A percentile compares a stretch with the other conserved stretches of the same genome.
Evolutionary conservation across 1,140 invertebrate species (phyloP).

Genomic region (Conus ventricosus): DNA sequence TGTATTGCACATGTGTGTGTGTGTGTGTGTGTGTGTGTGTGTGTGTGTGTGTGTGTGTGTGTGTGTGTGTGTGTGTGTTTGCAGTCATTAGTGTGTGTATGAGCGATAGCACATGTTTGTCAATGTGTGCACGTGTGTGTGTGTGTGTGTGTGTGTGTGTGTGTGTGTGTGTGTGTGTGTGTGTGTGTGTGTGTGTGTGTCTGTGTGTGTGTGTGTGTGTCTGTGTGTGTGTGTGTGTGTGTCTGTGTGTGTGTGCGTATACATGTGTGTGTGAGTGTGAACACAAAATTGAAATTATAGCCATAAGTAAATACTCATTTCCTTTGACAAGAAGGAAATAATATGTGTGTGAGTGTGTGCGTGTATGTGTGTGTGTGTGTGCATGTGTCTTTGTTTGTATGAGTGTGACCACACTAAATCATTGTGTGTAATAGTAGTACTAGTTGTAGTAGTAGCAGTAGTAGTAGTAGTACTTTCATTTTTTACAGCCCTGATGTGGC

Average conservation of each 20-base stretch:
- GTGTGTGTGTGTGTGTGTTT: neutral
- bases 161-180: neutral
- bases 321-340: too few species aligned
- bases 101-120: neutral
- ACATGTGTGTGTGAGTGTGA: constrained; percentile 14
- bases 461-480: too few species aligned
- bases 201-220: neutral
- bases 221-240: neutral
- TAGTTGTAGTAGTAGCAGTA: too few species aligned
- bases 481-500: too few species aligned
- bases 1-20: too few species aligned
- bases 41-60: constrained; percentile 11
- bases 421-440: too few species aligned
- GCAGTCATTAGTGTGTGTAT: neutral
- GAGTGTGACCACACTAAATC: too few species aligned
- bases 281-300: too few species aligned
- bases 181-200: neutral
- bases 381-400: neutral
- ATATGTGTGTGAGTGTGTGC: neutral
- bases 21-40: constrained; percentile 1
- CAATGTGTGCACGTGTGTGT: neutral
- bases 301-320: too few species aligned
- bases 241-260: neutral
- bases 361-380: neutral
- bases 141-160: constrained; percentile 9